Base-by-base conservation (phyloP, 2,888 invertebrate genomes). In the Morpho achilles region DNA sequence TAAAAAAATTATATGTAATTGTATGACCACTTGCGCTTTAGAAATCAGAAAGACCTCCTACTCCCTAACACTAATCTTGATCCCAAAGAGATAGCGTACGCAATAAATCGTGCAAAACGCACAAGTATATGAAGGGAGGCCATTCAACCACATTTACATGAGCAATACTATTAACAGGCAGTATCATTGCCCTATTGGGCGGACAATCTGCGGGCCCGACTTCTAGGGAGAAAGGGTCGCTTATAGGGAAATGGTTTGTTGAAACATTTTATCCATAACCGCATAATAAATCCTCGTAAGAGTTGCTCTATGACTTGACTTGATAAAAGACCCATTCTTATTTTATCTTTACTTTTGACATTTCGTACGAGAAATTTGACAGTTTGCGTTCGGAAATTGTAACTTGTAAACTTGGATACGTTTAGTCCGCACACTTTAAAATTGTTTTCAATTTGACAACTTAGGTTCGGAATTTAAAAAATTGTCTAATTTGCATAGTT, bases 31-130 rank as follows among this genome's bases (percentile, higher is more conserved):
- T 43, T 43, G 8, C 8, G n/a, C 43, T 3, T 43, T 41, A 50
- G 40, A 50, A 50, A 50, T 50, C 39, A 50, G 16, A 50, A 6
- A 8, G 39, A 50, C 41, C 43, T 43, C 43, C 43, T 43, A 43
- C 43, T 43, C 43, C 7, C 43, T 43, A 9, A n/a, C 43, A 43
- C 53, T 53, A 53, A 53, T 53, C 53, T 53, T 46, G 53, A 44
- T 52, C 44, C 22, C 44, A 44, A 39, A 42, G 42, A 50, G 42
- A 16, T 48, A 44, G 46, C 52, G 42, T 32, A 53, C 50, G 60
- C 60, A 50, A 60, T 60, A 60, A 60, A 60, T 60, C 60, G 56
- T 50, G 49, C 16, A 45, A 45, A 40, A 53, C 49, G 53, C 46
- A 47, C 53, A 54, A 53, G 48, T 50, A 44, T 55, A 58, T 58